phyloP scores from a whole-genome alignment of 2,888 invertebrate species.

The Diarsia mendica region DNA sequence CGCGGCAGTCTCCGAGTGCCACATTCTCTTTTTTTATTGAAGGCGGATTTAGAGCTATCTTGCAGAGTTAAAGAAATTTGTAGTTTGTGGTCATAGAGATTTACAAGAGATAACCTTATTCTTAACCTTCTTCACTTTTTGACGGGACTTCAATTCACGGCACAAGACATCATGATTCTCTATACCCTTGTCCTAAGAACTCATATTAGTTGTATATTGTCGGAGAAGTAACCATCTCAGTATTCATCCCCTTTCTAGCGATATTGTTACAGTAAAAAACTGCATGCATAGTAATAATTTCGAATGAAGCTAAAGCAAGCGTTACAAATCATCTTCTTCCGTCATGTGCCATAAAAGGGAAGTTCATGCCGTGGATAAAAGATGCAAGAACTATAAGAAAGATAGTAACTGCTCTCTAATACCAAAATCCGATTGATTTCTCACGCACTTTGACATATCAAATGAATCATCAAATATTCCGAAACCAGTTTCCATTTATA shows the following conservation, averaged over 20 bases:
- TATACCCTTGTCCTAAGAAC: not conserved
- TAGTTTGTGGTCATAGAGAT: too few relatives aligned
- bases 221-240: not conserved
- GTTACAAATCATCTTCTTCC: not conserved
- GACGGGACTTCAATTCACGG: not conserved
- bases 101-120: not conserved
- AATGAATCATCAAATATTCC: conserved; percentile 73
- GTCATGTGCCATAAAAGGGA: not conserved
- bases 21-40: not conserved
- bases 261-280: too few relatives aligned
- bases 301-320: not conserved
- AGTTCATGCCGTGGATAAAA: not conserved
- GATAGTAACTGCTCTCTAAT: not conserved
- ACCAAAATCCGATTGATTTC: conserved; percentile 36
- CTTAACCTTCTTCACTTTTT: too few relatives aligned
- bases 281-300: not conserved
- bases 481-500: conserved; percentile 69
- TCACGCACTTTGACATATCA: conserved; percentile 66
- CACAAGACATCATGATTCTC: not conserved
- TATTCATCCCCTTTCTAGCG: not conserved
- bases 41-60: conserved; percentile 5
- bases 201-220: too few relatives aligned
- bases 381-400: not conserved
- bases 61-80: not conserved
- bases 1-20: too few relatives aligned